These are phyloP conservation scores for Myrmecophaga tridactyla DNA, from an alignment of 2,113 vertebrate species.

Conservation along the genomic window DNA sequence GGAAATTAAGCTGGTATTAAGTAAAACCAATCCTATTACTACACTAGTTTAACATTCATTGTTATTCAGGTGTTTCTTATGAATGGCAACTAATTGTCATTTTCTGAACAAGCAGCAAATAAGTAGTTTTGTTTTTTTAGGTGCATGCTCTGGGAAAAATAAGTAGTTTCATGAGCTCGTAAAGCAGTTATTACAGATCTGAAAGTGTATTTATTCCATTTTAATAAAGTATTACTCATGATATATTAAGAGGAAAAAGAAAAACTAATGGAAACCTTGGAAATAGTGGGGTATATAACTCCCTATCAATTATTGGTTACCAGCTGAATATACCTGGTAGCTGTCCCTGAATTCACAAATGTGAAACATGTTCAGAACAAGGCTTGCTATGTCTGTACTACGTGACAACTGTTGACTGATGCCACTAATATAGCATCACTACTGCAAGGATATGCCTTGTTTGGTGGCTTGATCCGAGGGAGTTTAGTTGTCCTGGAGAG, in stretches of 20 bases:
- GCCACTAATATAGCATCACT: conserved; percentile 98
- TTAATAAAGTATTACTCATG: conserved; percentile 16
- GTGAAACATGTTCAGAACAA: conserved; percentile 83
- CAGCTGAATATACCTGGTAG: rapidly evolving
- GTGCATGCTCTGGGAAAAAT: too few relatives aligned
- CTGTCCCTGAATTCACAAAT: conserved; percentile 79
- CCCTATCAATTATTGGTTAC: background rate
- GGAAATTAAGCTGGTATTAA: conserved; percentile 55
- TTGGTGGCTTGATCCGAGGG: conserved; percentile 97
- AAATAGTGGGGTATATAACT: background rate
- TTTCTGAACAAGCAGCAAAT: conserved; percentile 35
- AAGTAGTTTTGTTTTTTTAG: too few relatives aligned
- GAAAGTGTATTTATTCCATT: background rate
- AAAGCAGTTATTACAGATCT: conserved; percentile 23
- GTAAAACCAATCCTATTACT: conserved; percentile 8
- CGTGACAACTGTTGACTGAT: conserved; percentile 94
- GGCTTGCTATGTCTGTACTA: conserved; percentile 92
- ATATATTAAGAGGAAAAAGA: conserved; percentile 15
- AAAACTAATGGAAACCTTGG: background rate
- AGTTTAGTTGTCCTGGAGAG: conserved; percentile 96
- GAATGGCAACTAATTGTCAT: conserved; percentile 1
- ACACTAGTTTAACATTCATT: conserved; percentile 19
- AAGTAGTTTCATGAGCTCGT: background rate
- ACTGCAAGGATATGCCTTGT: conserved; percentile 96
- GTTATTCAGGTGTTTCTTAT: background rate